Percentiles rank a stretch among this genome's conserved stretches.
phyloP scores from a whole-genome alignment of 2,113 vertebrate species.

The Coptodon rendalli region DNA sequence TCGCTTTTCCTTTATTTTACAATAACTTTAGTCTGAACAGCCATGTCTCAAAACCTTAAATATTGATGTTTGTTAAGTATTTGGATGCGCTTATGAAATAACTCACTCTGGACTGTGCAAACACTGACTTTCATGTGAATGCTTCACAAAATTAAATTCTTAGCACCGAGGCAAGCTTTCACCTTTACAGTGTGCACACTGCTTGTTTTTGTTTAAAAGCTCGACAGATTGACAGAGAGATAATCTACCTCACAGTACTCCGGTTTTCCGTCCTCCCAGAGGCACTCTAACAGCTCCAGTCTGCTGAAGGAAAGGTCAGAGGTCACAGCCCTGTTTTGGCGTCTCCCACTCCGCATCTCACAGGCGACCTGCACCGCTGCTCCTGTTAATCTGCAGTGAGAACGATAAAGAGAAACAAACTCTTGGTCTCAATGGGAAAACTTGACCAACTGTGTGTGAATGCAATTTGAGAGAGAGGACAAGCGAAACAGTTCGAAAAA shows the following conservation, averaged over 20 bases:
- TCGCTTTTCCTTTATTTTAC: not conserved
- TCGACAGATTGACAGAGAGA: not conserved
- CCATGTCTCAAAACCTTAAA: not conserved
- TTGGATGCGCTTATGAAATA: not conserved
- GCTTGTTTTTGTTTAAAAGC: not conserved
- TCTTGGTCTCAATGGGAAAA: not conserved
- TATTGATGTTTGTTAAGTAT: not conserved
- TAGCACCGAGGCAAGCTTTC: not conserved
- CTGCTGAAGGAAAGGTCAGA: constrained; percentile 81
- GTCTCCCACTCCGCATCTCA: constrained; percentile 73
- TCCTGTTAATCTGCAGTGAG: constrained; percentile 73
- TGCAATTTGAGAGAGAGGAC: not conserved
- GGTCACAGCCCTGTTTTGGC: constrained; percentile 56
- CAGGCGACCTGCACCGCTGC: constrained; percentile 80
- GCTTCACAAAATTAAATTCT: not conserved
- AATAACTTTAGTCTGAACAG: not conserved
- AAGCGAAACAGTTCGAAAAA: too few relatives aligned
- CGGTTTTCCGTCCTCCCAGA: constrained; percentile 71
- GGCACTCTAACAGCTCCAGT: constrained; percentile 84
- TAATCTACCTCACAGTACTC: constrained; percentile 80
- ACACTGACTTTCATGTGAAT: not conserved
- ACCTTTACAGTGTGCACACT: not conserved
- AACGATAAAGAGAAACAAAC: not conserved
- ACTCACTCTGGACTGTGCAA: not conserved
- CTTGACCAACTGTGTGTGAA: not conserved